phyloP scores from a whole-genome alignment of 1,140 invertebrate genomes.

The Meteorus sp. region DNA sequence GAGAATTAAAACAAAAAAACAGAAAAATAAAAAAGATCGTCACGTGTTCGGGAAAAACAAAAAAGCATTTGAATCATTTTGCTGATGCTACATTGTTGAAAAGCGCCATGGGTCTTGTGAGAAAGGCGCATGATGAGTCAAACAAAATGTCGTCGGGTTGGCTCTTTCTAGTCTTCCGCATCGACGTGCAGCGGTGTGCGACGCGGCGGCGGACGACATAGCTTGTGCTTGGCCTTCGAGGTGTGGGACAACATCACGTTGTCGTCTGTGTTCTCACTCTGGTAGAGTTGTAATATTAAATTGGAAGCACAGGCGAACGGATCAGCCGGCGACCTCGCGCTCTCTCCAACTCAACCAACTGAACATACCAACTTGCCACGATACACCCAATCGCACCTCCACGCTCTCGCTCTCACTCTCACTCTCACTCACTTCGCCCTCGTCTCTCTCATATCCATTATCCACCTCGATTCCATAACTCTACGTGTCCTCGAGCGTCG shows the following conservation, averaged over 20 bases:
- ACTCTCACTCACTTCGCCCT: background rate
- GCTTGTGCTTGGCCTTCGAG: slow-evolving; percentile 2
- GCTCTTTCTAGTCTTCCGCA: no score
- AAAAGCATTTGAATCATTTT: background rate
- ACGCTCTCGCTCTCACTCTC: no score
- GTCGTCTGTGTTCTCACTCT: background rate
- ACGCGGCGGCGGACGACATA: background rate
- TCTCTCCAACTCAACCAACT: no score
- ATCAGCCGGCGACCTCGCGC: slow-evolving; percentile 15
- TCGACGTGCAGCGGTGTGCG: background rate
- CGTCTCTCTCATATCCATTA: background rate
- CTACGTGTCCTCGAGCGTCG: no score
- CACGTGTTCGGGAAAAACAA: slow-evolving; percentile 1
- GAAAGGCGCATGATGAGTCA: background rate
- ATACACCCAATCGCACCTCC: no score
- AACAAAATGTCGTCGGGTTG: slow-evolving; percentile 8
- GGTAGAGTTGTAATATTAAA: no score
- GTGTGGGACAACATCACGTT: slow-evolving; percentile 1
- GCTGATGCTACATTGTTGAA: background rate
- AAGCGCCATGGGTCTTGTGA: no score
- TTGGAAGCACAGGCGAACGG: no score
- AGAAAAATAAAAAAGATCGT: background rate
- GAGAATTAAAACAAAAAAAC: no score
- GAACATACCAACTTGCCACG: no score
- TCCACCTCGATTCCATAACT: background rate